Base-by-base conservation (phyloP, 2,888 invertebrate species). In the Creontiades dilutus region DNA sequence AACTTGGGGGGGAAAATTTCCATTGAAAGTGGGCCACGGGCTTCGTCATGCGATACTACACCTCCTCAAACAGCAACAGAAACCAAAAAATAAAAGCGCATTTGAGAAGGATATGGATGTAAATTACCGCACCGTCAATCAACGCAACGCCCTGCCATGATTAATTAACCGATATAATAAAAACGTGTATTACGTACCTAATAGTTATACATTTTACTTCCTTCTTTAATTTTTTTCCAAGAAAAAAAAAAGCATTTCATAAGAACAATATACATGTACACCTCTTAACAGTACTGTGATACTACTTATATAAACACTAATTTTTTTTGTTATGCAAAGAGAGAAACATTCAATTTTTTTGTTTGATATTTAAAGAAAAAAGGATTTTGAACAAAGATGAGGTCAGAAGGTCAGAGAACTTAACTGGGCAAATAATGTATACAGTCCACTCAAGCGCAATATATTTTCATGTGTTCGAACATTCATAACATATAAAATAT, bases 361-460 rank as follows among this genome's bases (percentile, higher is more conserved):
- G 37, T 47, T 28, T 68, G 2, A n/a, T 75, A 28, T 52, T 48
- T 52, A 52, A 82, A 78, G 80, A 89, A 90, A 90, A 85, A 88
- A 82, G 27, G 85, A 46, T 57, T 48, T 89, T 75, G 68, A 68
- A 90, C 80, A 86, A 82, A 61, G 57, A 87, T 68, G 78, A 55
- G 46, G 85, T 52, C 37, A 37, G 48, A 81, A 86, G 61, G 46
- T 47, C 82, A 89, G 85, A 61, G 75, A 91, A 81, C 68, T 90
- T 68, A 87, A 78, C 68, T 85, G 91, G 90, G 89, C 61, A 91
- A 91, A 91, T 90, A 91, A 91, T 91, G 90, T 91, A 90, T 91
- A 91, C 91, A 91, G 90, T 90, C 86, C 91, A 91, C 91, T 91
- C 89, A 91, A 91, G 90, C 90, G 91, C 90, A 91, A 91, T 91